Base-by-base conservation (phyloP, 2,797 vertebrate species). In the Microctenopoma lineatum region DNA sequence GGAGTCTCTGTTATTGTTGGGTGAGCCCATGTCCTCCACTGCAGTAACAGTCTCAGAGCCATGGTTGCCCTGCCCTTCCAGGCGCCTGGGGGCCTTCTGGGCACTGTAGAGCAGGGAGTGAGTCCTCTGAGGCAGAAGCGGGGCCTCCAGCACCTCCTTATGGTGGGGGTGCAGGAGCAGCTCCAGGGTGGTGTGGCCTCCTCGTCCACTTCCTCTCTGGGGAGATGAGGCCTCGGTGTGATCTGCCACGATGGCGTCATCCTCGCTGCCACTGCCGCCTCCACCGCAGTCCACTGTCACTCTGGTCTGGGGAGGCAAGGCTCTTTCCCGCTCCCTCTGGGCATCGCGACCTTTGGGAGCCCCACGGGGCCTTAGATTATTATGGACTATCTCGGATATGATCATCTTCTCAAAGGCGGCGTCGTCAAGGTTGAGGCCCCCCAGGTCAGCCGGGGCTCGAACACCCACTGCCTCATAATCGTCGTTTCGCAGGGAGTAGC, bases 391-490 rank as follows among this genome's bases (percentile, higher is more conserved):
- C 77, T 99, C 97, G 15, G 98, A 99, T 93, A 99, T 99, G 90
- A 99, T 99, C 98, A 99, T 99, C 90, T 99, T 99, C 93, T 99
- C 98, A 63, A 99, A 98, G 76, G 97, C 95, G 0, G 95, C 94
- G 60, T 99, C 97, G 74, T 98, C 96, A 93, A 99, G 93, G 92
- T 94, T 96, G 83, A 97, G 95, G 84, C 94, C 95, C 92, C 96
- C 90, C 69, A 91, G 95, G 92, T 96, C 96, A 75, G 95, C 93
- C 5, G 92, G 78, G 59, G 95, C 96, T 81, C 95, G 94, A 67
- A 97, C 92, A 0, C 94, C 90, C 47, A 92, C 91, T 50, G 96
- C 95, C 8, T 93, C 94, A 74, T 97, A 98, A 91, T 97, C 96
- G 62, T 96, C 96, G 7, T 97, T 96, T 72, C 96, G 95, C 92